A percentile compares a stretch with the other conserved stretches of the same genome.
These are phyloP conservation scores for Poicephalus meyeri DNA, from an alignment of 2,113 vertebrate species.

Conservation along the genomic window DNA sequence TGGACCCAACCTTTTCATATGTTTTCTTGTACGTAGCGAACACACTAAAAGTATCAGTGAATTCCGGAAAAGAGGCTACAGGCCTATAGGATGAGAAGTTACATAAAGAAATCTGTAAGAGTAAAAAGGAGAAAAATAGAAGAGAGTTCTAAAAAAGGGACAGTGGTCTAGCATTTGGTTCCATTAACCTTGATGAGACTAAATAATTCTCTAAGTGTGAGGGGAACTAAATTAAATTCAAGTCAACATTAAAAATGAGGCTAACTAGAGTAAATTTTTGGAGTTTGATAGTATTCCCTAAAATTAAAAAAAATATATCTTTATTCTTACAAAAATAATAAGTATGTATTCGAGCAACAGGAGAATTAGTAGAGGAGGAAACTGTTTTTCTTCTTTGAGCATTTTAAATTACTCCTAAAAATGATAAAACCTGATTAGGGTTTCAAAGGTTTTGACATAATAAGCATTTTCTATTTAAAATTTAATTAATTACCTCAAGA, in stretches of 20 bases:
- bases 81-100: neutral
- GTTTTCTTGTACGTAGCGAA: neutral
- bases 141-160: neutral
- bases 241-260: neutral
- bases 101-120: neutral
- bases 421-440: neutral
- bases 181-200: neutral
- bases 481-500: neutral
- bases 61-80: neutral
- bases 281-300: neutral
- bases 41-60: neutral
- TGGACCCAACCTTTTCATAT: neutral
- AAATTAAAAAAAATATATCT: neutral
- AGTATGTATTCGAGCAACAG: neutral
- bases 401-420: neutral
- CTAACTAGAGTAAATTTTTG: neutral
- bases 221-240: neutral
- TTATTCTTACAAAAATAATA: neutral
- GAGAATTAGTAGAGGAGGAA: neutral
- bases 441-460: neutral
- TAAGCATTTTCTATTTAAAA: neutral
- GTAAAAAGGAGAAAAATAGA: neutral
- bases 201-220: neutral
- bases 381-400: neutral
- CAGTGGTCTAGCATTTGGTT: neutral